Conservation (phyloP, 2,113 vertebrate genomes). For the Ascaphus truei region DNA sequence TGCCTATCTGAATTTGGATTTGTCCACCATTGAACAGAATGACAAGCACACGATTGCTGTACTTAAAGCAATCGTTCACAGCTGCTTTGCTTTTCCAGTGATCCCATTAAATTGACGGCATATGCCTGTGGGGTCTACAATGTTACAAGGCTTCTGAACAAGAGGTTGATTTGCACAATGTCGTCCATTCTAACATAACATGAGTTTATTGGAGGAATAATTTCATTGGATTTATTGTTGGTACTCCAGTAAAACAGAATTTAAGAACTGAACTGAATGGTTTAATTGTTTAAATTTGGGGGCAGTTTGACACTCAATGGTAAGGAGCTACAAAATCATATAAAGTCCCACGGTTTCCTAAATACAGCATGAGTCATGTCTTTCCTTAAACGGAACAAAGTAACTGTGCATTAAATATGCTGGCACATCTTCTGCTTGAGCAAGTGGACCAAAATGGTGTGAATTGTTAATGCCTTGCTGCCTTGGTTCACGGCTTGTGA, state of each 20-base stretch:
- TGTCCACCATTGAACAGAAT: constrained; percentile 73
- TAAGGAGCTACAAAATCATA: constrained; percentile 48
- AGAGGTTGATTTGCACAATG: constrained; percentile 58
- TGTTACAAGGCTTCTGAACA: constrained; percentile 46
- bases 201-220: constrained; percentile 32
- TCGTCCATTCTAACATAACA: constrained; percentile 48
- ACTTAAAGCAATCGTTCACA: constrained; percentile 86
- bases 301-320: constrained; percentile 34
- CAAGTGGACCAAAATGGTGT: constrained; percentile 86
- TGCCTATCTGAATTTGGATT: constrained; percentile 74
- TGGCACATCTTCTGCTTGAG: constrained; percentile 84
- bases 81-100: constrained; percentile 67
- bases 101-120: constrained; percentile 75
- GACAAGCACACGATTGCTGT: constrained; percentile 83
- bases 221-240: constrained; percentile 45
- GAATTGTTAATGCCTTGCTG: constrained; percentile 90
- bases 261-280: constrained; percentile 45
- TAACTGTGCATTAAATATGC: constrained; percentile 85
- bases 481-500: constrained; percentile 84
- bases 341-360: constrained; percentile 50
- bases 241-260: constrained; percentile 42
- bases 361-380: constrained; percentile 66
- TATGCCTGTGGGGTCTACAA: constrained; percentile 64
- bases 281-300: constrained; percentile 51
- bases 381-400: constrained; percentile 70